Base-by-base conservation (phyloP, 2,797 vertebrate genomes). In the Pseudotriccus pelzelni region DNA sequence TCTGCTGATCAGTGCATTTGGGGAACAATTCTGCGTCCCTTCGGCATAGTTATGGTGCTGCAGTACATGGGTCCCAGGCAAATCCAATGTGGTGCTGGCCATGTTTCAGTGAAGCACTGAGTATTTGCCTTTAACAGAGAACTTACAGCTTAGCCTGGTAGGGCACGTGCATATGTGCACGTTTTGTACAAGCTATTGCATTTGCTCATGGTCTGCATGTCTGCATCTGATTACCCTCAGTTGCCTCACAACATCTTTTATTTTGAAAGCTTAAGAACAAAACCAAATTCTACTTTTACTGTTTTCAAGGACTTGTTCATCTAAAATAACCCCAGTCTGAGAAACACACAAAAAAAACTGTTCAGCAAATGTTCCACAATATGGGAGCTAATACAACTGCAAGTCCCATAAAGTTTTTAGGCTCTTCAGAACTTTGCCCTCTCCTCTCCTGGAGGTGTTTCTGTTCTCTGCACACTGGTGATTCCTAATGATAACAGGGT, bases 211-310 rank as follows among this genome's bases (percentile, higher is more conserved):
- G 67, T 86, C 83, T 90, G 59, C 3, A 0, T 86, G 94, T 95
- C 95, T 96, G 92, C 59, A 81, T 96, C 95, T 94, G 83, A 96
- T 96, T 96, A 95, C 62, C 81, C 77, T 91, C 77, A 43, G 75
- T 95, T 95, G 85, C 94, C 56, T 93, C 85, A 88, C 85, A 93
- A 25, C 77, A 73, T 93, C 87, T 95, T 93, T 91, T 88, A 83
- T 94, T 96, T 94, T 84, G 85, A 93, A 95, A 89, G 67, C 79
- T 91, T 52, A 63, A 78, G 67, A 95, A 73, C 67, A 95, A 95
- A 97, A 83, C 78, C 81, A 86, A 88, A 84, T 84, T 95, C 50
- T 93, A 50, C 89, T 94, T 92, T 84, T 95, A 90, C 94, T 96
- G 50, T 44, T 89, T 72, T 86, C 66, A 95, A 89, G 52, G 67